Base-by-base conservation (phyloP, 2,113 vertebrate species). In the Brachyistius frenatus region DNA sequence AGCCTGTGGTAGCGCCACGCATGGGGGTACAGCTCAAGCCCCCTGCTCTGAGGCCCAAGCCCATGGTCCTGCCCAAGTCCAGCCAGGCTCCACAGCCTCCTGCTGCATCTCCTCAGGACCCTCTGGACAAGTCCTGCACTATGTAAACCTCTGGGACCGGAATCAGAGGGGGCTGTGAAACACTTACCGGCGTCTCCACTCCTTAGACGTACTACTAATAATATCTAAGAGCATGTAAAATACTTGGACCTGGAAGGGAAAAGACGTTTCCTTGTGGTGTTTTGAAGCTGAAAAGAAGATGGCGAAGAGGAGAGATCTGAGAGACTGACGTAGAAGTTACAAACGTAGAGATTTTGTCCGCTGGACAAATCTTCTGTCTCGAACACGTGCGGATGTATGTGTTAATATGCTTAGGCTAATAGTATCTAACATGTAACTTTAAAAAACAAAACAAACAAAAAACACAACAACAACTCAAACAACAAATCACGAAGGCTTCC, bases 11-110 rank as follows among this genome's bases (percentile, higher is more conserved):
- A 36, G 95, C 96, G 0, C 98, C 98, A 13, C 96, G 98, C 68
- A 99, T 99, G 98, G 98, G 97, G 1, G 95, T 99, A 71, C 98
- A 99, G 88, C 95, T 99, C 75, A 98, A 97, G 86, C 98, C 98
- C 8, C 98, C 98, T 0, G 96, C 96, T 64, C 93, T 99, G 49
- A 95, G 98, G 92, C 98, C 98, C 54, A 99, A 99, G 88, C 98
- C 98, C 67, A 94, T 96, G 89, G 95, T 99, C 83, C 92, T 98
- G 93, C 98, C 97, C 89, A 99, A 97, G 93, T 95, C 95, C 68
- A 94, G 94, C 77, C 96, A 96, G 67, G 93, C 93, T 13, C 80
- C 96, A 49, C 96, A 96, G 76, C 95, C 97, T 56, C 83, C 95
- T 0, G 87, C 95, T 1, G 84, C 95, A 0, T 84, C 96, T 46